A percentile compares a stretch with the other conserved stretches of the same genome.
phyloP scores from a whole-genome alignment of 2,113 vertebrate genomes.

The Mesoclemmys tuberculata region DNA sequence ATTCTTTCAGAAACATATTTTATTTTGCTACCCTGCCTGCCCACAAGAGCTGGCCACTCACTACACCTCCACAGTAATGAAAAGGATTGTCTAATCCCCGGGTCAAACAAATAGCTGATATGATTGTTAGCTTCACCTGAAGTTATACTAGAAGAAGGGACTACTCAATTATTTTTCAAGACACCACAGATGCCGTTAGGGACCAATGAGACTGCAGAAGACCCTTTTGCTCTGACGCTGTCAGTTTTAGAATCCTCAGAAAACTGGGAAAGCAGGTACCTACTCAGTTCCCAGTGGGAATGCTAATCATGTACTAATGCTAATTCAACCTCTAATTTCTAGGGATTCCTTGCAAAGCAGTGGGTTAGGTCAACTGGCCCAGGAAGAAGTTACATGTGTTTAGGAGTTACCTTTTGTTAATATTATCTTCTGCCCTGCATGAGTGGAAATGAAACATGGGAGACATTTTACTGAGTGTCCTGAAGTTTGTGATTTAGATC shows the following conservation, averaged over 20 bases:
- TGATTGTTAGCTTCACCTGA: neutral
- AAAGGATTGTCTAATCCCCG: neutral
- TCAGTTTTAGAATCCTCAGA: neutral
- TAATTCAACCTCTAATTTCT: neutral
- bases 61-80: neutral
- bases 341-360: neutral
- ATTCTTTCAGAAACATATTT: neutral
- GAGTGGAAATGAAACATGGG: neutral
- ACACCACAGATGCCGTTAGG: neutral
- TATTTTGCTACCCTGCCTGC: neutral
- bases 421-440: neutral
- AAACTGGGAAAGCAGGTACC: neutral
- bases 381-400: neutral
- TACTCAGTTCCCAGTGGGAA: neutral
- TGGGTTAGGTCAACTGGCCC: neutral
- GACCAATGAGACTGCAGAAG: neutral
- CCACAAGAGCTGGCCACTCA: neutral
- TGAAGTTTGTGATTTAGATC: neutral
- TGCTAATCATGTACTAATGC: neutral
- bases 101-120: neutral
- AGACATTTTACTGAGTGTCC: neutral
- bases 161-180: neutral
- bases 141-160: neutral
- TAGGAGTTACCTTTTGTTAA: neutral
- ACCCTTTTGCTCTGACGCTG: neutral